phyloP scores from a whole-genome alignment of 2,888 invertebrate species.

The Minunthozetes semirufus region DNA sequence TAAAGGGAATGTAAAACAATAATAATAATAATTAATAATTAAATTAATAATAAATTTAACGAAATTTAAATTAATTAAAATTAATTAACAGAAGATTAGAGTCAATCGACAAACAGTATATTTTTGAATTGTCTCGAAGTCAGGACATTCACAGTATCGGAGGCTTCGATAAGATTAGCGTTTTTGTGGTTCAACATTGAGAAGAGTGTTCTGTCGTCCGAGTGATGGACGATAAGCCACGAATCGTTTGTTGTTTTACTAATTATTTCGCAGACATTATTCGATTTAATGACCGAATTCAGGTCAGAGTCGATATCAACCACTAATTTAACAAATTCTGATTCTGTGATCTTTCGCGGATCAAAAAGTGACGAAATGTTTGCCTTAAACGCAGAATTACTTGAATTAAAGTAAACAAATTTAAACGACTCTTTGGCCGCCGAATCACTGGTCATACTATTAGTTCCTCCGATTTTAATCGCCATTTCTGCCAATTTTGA shows the following conservation, averaged over 20 bases:
- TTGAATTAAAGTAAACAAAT: slow-evolving; percentile 33
- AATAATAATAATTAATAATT: not conserved
- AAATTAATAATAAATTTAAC: not conserved
- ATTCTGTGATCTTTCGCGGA: slow-evolving; percentile 35
- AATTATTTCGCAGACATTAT: slow-evolving; percentile 36
- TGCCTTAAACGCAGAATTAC: slow-evolving; percentile 31
- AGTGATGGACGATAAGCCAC: slow-evolving; percentile 34
- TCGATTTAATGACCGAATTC: not conserved
- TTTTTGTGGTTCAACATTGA: slow-evolving; percentile 38
- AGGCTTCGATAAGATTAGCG: slow-evolving; percentile 37
- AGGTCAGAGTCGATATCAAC: slow-evolving; percentile 38
- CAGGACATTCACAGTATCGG: slow-evolving; percentile 33
- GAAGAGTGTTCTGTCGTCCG: slow-evolving; percentile 31
- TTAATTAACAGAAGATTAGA: not conserved
- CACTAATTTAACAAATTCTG: slow-evolving; percentile 36
- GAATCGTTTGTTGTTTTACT: slow-evolving; percentile 37
- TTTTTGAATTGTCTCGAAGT: slow-evolving; percentile 35
- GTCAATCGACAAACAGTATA: slow-evolving; percentile 33
- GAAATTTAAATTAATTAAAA: not conserved
- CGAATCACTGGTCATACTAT: not conserved
- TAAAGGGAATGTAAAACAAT: not conserved
- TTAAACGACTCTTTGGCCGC: slow-evolving; percentile 33
- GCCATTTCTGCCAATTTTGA: slow-evolving; percentile 35
- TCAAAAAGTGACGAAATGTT: slow-evolving; percentile 34
- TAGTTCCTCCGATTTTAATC: not conserved